Percentiles rank a stretch among this genome's conserved stretches.
Evolutionary conservation across 2,888 invertebrate genomes (phyloP).

Genomic region (Seira musarum): DNA sequence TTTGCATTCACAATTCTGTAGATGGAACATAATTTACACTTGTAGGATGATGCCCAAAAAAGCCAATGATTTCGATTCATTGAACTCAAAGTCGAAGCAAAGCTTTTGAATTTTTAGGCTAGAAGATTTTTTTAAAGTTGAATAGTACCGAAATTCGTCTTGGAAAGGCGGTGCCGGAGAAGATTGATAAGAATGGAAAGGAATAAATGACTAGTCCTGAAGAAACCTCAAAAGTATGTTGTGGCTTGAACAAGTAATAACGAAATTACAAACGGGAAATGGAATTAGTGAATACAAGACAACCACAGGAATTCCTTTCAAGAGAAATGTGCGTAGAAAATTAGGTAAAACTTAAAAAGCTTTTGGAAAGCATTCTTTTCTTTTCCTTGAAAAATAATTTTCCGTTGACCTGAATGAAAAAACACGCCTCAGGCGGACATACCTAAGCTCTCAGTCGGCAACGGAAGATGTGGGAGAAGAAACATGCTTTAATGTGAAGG

Average conservation of each 20-base stretch:
- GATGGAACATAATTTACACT: not conserved
- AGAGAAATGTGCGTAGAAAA: not conserved
- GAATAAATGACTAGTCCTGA: not conserved
- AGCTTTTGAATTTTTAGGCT: not conserved
- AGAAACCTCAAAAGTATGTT: not conserved
- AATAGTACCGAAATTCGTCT: not conserved
- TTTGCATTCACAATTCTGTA: not conserved
- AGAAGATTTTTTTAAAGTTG: not conserved
- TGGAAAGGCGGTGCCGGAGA: too few species aligned
- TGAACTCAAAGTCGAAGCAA: not conserved
- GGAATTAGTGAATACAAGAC: too few species aligned
- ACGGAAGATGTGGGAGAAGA: too few species aligned
- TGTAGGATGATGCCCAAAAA: not conserved
- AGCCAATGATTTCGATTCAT: not conserved
- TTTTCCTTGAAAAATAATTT: not conserved
- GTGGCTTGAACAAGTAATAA: not conserved
- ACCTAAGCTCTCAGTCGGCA: too few species aligned
- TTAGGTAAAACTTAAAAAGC: not conserved
- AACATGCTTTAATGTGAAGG: too few species aligned
- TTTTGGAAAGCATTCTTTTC: not conserved
- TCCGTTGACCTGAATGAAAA: not conserved
- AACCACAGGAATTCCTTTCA: not conserved
- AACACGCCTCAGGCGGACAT: not conserved
- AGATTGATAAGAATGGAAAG: not conserved
- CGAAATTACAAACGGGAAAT: not conserved